Base-by-base conservation (phyloP, 2,113 vertebrate species). In the Argyrosomus japonicus region DNA sequence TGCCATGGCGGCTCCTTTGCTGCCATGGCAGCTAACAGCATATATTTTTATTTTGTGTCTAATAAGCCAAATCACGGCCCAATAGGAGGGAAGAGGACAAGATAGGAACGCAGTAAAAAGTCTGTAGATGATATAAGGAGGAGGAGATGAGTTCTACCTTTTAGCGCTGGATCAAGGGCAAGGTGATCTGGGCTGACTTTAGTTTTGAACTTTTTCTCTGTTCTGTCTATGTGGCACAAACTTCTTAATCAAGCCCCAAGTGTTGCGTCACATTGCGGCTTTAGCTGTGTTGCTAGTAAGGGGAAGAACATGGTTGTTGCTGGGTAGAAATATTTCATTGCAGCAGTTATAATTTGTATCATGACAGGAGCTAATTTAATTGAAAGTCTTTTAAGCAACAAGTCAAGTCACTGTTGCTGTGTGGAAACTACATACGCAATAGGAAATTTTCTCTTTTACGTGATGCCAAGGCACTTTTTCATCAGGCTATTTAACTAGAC, bases 21-120 rank as follows among this genome's bases (percentile, higher is more conserved):
- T 94, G 90, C 94, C 87, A 86, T 90, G 77, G 90, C 85, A 88
- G 90, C 88, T 90, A 94, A 91, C 90, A 48, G 92, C 88, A 83
- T 90, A 87, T 95, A 91, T 92, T 95, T 96, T 95, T 95, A 95
- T 95, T 95, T 96, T 95, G 92, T 86, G 82, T 92, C 88, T 90
- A 93, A 94, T 94, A 93, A 95, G 91, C 90, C 92, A 94, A 94
- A 93, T 93, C 92, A 86, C 79, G 86, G 91, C 85, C 90, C 87
- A 93, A 93, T 93, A 68, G 89, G 88, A 91, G 77, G 64, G 53
- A 85, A 87, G 92, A 68, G 83, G 79, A 90, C 87, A 81, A 77
- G 87, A 90, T 88, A 60, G 68, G 68, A 61, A 86, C 82, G 91
- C 92, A 82, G 80, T 95, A 95, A 95, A 95, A 93, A 89, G 86